Percentiles rank a stretch among this genome's conserved stretches.
These are phyloP conservation scores for Hyles lineata DNA, from an alignment of 2,888 invertebrate genomes.

Conservation along the genomic window DNA sequence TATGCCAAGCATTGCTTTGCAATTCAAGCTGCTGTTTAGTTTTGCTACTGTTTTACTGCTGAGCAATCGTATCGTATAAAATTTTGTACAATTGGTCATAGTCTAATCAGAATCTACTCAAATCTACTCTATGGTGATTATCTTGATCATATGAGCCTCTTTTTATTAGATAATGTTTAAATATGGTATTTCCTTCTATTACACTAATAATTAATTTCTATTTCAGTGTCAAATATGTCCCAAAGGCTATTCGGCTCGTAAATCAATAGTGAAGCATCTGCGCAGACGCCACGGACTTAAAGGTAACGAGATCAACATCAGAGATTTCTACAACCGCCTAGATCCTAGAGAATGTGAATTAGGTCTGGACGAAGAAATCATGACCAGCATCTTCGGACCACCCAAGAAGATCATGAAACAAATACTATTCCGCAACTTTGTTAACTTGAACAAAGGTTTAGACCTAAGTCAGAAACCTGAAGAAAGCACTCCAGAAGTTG, in stretches of 20 bases:
- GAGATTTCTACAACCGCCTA: slow-evolving; percentile 63
- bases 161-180: too few species aligned
- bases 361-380: slow-evolving; percentile 66
- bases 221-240: slow-evolving; percentile 81
- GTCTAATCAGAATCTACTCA: too few species aligned
- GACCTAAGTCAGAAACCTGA: slow-evolving; percentile 18
- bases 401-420: slow-evolving; percentile 56
- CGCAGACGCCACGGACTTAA: slow-evolving; percentile 71
- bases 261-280: slow-evolving; percentile 78
- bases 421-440: slow-evolving; percentile 58
- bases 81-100: too few species aligned
- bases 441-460: slow-evolving; percentile 44
- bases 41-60: too few species aligned
- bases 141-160: too few species aligned
- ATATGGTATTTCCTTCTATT: too few species aligned
- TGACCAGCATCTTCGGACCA: slow-evolving; percentile 73
- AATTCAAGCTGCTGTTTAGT: too few species aligned
- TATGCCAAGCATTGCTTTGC: too few species aligned
- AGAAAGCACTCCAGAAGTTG: slow-evolving; percentile 30
- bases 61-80: too few species aligned
- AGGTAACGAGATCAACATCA: slow-evolving; percentile 53
- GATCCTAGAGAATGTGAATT: slow-evolving; percentile 75
- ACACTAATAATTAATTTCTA: slow-evolving; percentile 23
- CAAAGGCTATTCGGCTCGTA: slow-evolving; percentile 76
- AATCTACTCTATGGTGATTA: too few species aligned